Evolutionary conservation across 2,888 invertebrate species (phyloP).

Genomic region (Hesperia comma): DNA sequence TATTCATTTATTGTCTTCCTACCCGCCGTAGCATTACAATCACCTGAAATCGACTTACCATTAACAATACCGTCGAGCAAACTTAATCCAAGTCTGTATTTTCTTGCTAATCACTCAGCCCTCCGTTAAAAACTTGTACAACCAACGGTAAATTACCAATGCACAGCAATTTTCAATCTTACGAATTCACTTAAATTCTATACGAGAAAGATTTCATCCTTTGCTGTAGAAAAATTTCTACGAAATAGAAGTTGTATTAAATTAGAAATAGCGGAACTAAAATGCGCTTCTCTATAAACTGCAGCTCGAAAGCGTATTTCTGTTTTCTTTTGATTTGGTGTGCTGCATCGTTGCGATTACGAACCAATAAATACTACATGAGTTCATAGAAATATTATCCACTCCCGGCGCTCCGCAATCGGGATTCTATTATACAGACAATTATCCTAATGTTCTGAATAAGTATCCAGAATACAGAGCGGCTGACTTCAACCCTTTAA

Average conservation of each 20-base stretch:
- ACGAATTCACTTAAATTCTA: not conserved
- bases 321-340: slow-evolving; percentile 27
- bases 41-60: too few relatives aligned
- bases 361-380: slow-evolving; percentile 18
- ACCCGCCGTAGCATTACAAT: too few relatives aligned
- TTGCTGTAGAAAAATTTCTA: slow-evolving; percentile 3
- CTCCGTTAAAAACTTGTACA: too few relatives aligned
- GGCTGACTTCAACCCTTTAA: too few relatives aligned
- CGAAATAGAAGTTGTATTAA: slow-evolving; percentile 25
- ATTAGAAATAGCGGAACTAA: slow-evolving; percentile 23
- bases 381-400: not conserved
- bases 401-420: not conserved
- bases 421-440: not conserved
- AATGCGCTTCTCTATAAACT: slow-evolving; percentile 24
- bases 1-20: too few relatives aligned
- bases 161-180: not conserved
- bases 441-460: too few relatives aligned
- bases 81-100: too few relatives aligned
- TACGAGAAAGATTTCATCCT: slow-evolving; percentile 1
- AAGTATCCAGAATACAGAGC: too few relatives aligned
- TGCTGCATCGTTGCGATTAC: slow-evolving; percentile 10
- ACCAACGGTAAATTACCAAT: not conserved
- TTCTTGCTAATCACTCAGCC: too few relatives aligned
- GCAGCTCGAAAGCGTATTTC: slow-evolving; percentile 15
- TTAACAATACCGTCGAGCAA: too few relatives aligned